Base-by-base conservation (phyloP, 2,888 invertebrate genomes). In the Phanerotoma sp. region DNA sequence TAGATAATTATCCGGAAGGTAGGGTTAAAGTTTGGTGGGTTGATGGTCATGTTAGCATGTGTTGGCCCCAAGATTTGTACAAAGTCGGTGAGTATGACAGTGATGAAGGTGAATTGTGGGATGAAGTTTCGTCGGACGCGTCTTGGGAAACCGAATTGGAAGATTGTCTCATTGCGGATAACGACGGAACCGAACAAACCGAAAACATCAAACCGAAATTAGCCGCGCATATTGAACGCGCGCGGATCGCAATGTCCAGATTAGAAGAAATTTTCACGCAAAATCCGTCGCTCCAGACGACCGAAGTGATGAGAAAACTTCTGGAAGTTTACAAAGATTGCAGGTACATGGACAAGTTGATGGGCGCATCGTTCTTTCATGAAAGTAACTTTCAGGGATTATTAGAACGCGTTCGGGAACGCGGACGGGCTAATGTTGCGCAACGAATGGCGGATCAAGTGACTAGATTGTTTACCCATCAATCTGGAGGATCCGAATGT, bases 21-120 rank as follows among this genome's bases (percentile, higher is more conserved):
- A 83, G 87, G 57, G 89, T 96, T 4, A 86, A 89, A 69, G 93
- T 96, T n/a, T 89, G 91, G 85, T 96, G 96, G 96, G 89, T 92
- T 1, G 89, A 91, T 71, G 90, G 89, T 10, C 86, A 86, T 59
- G 84, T 86, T 6, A 91, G 92, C 62, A 87, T 90, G 82, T 94
- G 93, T 74, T 95, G 91, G 88, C 96, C 96, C 0, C 94, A 95
- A 74, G 92, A 93, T 78, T 80, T 94, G 9, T 93, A 91, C 69
- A 89, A 89, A 80, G 86, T 87, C 59, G 84, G 87, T 55, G 84
- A 90, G 74, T 86, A 87, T 65, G 90, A 91, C 70, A 85, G 86
- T 1, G 88, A 89, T 53, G 88, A 89, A 59, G 87, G 87, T 28
- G 88, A 87, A 70, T 80, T 89, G 30, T 89, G 87, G 86, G 84